Evolutionary conservation across 30 jellyfish, hydroid and myxozoan species (phyloP).

Genomic region (Catostylus mosaicus): DNA sequence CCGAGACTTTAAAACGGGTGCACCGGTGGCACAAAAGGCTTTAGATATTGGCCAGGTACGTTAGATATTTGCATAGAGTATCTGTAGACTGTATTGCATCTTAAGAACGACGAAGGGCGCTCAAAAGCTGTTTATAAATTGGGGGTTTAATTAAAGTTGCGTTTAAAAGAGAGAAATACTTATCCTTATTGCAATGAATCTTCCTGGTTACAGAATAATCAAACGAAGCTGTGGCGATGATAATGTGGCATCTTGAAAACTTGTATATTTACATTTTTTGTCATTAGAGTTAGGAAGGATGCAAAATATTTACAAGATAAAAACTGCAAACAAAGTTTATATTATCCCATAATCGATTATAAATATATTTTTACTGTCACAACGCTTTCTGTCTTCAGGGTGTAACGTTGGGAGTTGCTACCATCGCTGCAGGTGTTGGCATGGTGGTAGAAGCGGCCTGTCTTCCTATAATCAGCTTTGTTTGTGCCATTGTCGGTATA

Average conservation of each 20-base stretch:
- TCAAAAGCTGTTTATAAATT: background rate
- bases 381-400: slow-evolving; percentile 20
- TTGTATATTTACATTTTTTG: too few species aligned
- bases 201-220: background rate
- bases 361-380: background rate
- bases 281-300: background rate
- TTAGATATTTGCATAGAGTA: background rate
- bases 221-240: too few species aligned
- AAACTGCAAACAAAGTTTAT: too few species aligned
- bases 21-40: slow-evolving; percentile 64
- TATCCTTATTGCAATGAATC: background rate
- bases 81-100: too few species aligned
- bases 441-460: slow-evolving; percentile 41
- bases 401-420: slow-evolving; percentile 54
- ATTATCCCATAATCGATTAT: background rate
- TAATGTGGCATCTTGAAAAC: too few species aligned
- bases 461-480: slow-evolving; percentile 61
- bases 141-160: background rate
- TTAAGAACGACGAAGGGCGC: too few species aligned
- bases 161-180: background rate
- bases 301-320: too few species aligned
- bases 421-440: slow-evolving; percentile 56
- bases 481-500: slow-evolving; percentile 60
- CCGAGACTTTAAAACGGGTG: slow-evolving; percentile 40
- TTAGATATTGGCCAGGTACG: slow-evolving; percentile 70